Conservation (phyloP, 2,888 invertebrate species). For the Lasioglossum malachurum region DNA sequence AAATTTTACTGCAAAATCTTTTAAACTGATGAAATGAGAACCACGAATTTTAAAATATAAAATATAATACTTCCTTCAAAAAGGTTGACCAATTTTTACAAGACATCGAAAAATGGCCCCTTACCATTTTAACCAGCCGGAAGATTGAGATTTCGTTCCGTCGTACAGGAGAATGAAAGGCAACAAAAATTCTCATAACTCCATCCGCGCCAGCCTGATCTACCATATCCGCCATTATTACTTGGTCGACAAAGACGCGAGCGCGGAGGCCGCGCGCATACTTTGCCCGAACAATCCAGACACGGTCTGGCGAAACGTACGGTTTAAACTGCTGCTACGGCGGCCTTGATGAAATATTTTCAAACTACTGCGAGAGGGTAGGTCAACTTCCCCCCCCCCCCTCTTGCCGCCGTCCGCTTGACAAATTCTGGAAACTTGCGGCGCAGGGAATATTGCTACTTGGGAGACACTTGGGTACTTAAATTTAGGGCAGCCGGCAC, state of each 20-base stretch:
- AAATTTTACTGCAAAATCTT: no score
- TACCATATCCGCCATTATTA: neutral
- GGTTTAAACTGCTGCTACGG: conserved; percentile 1
- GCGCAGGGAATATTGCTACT: conserved; percentile 27
- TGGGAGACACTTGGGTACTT: conserved; percentile 39
- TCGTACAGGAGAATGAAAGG: neutral
- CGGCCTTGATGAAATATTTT: conserved; percentile 21
- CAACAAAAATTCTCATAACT: conserved; percentile 6
- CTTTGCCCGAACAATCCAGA: conserved; percentile 7
- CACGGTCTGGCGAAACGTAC: conserved; percentile 7
- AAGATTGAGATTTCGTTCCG: neutral
- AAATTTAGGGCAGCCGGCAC: conserved; percentile 39
- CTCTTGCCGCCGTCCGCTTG: neutral
- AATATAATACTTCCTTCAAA: no score
- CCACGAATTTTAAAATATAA: no score
- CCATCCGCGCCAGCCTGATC: neutral
- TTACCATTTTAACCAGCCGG: neutral
- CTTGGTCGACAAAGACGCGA: neutral
- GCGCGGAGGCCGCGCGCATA: neutral
- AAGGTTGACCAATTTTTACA: neutral
- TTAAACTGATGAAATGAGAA: no score
- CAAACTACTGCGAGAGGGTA: conserved; percentile 5
- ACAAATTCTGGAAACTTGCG: conserved; percentile 17
- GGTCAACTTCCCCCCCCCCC: neutral
- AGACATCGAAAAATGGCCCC: neutral